These are phyloP conservation scores for Mirounga angustirostris DNA, from an alignment of 2,113 vertebrate species.

Conservation along the genomic window DNA sequence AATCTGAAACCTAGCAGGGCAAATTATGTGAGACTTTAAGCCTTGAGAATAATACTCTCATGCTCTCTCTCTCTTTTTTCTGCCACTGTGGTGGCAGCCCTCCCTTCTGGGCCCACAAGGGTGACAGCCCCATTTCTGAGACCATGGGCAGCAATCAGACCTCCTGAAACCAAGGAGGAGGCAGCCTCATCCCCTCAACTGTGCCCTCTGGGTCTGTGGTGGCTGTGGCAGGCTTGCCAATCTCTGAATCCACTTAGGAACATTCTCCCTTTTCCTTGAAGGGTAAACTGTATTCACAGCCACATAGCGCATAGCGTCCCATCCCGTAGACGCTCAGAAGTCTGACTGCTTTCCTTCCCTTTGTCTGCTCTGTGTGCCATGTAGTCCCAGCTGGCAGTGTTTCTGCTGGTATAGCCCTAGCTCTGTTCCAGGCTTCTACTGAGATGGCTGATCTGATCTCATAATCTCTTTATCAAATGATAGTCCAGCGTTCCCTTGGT, in stretches of 20 bases:
- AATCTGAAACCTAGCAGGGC: background rate
- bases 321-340: no score
- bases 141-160: background rate
- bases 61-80: background rate
- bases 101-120: background rate
- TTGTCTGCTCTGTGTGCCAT: background rate
- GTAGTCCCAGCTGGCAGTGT: background rate
- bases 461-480: background rate
- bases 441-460: background rate
- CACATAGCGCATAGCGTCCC: background rate
- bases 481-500: background rate
- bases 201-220: background rate
- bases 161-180: background rate
- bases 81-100: background rate
- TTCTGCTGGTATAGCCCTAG: background rate
- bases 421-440: background rate
- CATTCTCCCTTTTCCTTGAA: background rate
- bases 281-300: background rate
- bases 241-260: background rate
- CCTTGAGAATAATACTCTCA: background rate
- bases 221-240: background rate
- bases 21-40: background rate
- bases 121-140: background rate
- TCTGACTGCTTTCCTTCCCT: background rate
- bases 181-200: background rate